phyloP scores from a whole-genome alignment of 2,797 vertebrate species.

The Tinamus major region DNA sequence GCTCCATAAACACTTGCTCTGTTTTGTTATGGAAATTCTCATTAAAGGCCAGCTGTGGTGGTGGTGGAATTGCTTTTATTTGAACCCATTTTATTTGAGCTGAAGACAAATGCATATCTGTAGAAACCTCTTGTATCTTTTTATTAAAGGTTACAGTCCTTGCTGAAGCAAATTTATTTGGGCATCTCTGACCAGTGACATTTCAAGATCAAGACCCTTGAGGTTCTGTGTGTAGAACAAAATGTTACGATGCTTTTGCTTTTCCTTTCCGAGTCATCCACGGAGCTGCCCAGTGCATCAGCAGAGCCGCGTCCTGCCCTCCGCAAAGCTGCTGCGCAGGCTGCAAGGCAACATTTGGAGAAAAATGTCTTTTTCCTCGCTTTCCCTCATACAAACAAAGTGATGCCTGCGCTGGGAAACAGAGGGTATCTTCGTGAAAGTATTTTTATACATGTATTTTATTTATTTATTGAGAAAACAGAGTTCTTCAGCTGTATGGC shows the following conservation, averaged over 20 bases:
- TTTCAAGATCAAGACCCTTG: constrained; percentile 64
- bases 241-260: constrained; percentile 6
- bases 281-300: background rate
- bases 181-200: constrained; percentile 57
- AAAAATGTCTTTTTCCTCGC: background rate
- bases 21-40: constrained; percentile 19
- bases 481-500: background rate
- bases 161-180: constrained; percentile 52
- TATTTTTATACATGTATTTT: too few relatives aligned
- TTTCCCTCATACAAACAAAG: background rate
- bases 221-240: constrained; percentile 1
- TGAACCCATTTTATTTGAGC: background rate
- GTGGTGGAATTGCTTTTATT: constrained; percentile 23
- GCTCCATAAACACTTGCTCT: background rate
- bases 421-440: background rate
- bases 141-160: constrained; percentile 65
- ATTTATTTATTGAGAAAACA: too few relatives aligned
- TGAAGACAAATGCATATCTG: background rate
- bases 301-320: background rate
- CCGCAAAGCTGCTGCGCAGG: background rate
- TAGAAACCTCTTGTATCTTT: constrained; percentile 18
- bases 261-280: constrained; percentile 6
- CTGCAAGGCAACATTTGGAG: background rate
- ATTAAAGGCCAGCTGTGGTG: constrained; percentile 8
- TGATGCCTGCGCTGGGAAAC: background rate